Conservation (phyloP, 2,888 invertebrate species). For the Hirtodrosophila alboralis region DNA sequence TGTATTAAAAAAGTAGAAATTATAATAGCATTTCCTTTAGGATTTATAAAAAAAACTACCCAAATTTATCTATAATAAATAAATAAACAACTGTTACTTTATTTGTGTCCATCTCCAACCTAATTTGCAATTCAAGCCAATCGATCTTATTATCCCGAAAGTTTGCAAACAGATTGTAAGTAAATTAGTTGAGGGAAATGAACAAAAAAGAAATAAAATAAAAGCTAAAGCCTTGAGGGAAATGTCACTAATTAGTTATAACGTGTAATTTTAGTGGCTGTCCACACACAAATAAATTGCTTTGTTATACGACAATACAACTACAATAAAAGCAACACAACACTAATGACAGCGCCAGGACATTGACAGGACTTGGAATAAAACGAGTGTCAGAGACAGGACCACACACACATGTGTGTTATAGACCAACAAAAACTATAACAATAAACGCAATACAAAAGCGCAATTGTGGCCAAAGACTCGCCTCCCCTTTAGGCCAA, state of each 20-base stretch:
- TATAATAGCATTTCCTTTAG: too few species aligned
- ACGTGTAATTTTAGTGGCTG: constrained; percentile 68
- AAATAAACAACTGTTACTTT: not conserved
- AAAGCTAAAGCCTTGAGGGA: constrained; percentile 25
- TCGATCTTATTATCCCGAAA: not conserved
- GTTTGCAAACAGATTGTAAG: constrained; percentile 36
- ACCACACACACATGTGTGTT: constrained; percentile 14
- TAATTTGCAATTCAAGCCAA: constrained; percentile 2
- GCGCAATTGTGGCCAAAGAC: constrained; percentile 61
- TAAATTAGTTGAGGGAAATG: constrained; percentile 45
- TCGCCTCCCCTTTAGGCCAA: not conserved
- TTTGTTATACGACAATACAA: constrained; percentile 44
- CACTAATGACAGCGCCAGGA: constrained; percentile 58
- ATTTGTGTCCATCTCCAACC: not conserved
- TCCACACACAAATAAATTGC: constrained; percentile 37
- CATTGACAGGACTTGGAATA: constrained; percentile 26
- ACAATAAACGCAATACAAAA: constrained; percentile 70
- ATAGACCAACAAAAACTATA: constrained; percentile 65
- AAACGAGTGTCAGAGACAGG: constrained; percentile 55
- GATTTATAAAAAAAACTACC: too few species aligned
- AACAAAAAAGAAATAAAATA: not conserved
- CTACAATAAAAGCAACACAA: constrained; percentile 34
- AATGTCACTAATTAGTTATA: constrained; percentile 66
- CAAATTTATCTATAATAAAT: too few species aligned
- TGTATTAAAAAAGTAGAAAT: too few species aligned